Base-by-base conservation (phyloP, 1,140 invertebrate genomes). In the Polyergus mexicanus region DNA sequence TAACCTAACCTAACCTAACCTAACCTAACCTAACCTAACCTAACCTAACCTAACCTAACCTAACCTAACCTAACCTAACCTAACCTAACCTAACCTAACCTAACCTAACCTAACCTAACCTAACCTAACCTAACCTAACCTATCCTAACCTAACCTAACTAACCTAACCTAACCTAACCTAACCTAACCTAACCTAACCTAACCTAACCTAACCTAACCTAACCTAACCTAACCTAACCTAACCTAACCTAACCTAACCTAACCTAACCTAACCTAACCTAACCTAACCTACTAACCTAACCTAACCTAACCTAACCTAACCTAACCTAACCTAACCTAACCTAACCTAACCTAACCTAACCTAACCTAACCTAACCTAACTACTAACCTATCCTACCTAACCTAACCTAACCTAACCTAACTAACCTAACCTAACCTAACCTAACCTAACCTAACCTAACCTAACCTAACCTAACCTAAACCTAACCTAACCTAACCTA, bases 21-120 rank as follows among this genome's bases (percentile, higher is more conserved):
- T 65, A 85, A 87, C 86, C 86, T 54, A 85, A 87, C 81, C 86
- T 63, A 85, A 72, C 86, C 62, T 76, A 86, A 84, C 60, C 86
- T 76, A 85, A 84, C 86, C 83, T 76, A 87, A 83, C 85, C 80
- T 72, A 84, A 83, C 81, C 86, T 65, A 75, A 87, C 78, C 69
- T 65, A 75, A 87, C 60, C 86, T 47, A 69, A 58, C 65, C 32
- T 41, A 87, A 87, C 83, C 83, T 87, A 65, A 76, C 84, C 63
- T 44, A 77, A 74, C 69, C 35, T 75, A 58, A 63, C 65, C 65
- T 87, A 84, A 85, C 68, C 68, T 75, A 86, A 76, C 83, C 78
- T 84, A 84, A 86, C 86, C 83, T 85, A 85, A 87, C 35, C 35
- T 66, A 66, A 66, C 60, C 63, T 66, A 66, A 66, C 63, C 63